Evolutionary conservation across 1,140 invertebrate species (phyloP).

Genomic region (Hypsibius dujardini): DNA sequence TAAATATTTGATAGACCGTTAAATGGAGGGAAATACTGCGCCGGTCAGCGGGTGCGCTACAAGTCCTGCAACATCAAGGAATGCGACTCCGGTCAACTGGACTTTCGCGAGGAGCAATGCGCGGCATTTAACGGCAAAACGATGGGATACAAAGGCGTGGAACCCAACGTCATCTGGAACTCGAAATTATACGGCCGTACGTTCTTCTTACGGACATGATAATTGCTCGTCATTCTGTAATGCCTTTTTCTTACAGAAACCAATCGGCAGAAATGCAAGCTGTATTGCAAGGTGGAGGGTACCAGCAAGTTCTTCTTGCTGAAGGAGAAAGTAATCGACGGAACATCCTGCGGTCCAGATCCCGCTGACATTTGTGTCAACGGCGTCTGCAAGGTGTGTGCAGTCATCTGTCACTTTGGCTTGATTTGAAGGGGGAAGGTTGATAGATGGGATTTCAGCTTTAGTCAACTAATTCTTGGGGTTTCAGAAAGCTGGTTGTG

Average conservation of each 20-base stretch:
- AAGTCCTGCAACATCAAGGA: slow-evolving; percentile 39
- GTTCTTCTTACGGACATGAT: neutral
- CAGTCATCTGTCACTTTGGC: too few relatives aligned
- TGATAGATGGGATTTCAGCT: too few relatives aligned
- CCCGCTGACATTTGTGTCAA: slow-evolving; percentile 61
- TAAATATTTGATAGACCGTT: slow-evolving; percentile 35
- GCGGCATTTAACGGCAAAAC: slow-evolving; percentile 49
- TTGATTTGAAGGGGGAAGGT: too few relatives aligned
- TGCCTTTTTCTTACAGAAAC: neutral
- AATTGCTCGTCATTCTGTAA: neutral
- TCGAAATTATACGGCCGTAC: slow-evolving; percentile 5
- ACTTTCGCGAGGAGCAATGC: slow-evolving; percentile 63
- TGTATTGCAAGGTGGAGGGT: slow-evolving; percentile 56
- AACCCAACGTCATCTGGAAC: slow-evolving; percentile 8
- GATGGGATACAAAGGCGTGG: slow-evolving; percentile 31
- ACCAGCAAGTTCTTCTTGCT: slow-evolving; percentile 55
- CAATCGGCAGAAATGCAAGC: slow-evolving; percentile 45
- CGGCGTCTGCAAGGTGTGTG: slow-evolving; percentile 51
- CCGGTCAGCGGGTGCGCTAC: slow-evolving; percentile 55
- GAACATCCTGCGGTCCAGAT: slow-evolving; percentile 67
- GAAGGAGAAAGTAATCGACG: slow-evolving; percentile 61
- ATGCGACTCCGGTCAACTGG: slow-evolving; percentile 39
- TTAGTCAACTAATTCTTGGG: too few relatives aligned
- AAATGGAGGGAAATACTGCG: slow-evolving; percentile 49
- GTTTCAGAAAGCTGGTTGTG: slow-evolving; percentile 58